phyloP scores from a whole-genome alignment of 2,797 vertebrate genomes.

The Cryptoblepharus egeriae region DNA sequence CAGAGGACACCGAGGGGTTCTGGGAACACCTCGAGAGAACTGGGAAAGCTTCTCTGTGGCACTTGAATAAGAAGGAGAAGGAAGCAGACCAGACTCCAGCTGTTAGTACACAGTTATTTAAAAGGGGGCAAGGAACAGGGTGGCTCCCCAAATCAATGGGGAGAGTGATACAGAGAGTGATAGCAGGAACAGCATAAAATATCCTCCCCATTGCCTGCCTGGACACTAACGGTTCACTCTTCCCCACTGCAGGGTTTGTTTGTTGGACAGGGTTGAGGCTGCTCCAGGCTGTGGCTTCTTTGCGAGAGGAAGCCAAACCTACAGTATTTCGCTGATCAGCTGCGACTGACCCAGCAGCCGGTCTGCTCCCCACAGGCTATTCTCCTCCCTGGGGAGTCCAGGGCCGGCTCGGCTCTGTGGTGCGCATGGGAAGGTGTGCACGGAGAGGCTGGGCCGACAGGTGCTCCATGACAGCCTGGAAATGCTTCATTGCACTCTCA shows the following conservation, averaged over 20 bases:
- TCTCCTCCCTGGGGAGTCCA: not conserved
- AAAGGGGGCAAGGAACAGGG: no score
- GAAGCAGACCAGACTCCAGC: no score
- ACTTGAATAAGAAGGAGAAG: not conserved
- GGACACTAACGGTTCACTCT: not conserved
- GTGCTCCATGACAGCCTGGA: constrained; percentile 57
- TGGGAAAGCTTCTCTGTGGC: not conserved
- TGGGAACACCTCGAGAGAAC: not conserved
- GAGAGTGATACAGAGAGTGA: no score
- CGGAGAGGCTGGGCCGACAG: constrained; percentile 48
- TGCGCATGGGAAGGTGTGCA: constrained; percentile 46
- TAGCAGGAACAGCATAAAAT: not conserved
- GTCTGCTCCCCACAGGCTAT: not conserved
- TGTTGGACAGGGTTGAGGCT: not conserved
- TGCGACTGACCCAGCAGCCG: not conserved
- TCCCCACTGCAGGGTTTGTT: not conserved
- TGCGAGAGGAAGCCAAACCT: not conserved
- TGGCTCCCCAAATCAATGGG: no score
- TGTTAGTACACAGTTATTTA: no score
- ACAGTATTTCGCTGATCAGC: not conserved
- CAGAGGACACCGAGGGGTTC: not conserved
- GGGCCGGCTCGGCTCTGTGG: not conserved
- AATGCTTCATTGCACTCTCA: constrained; percentile 52
- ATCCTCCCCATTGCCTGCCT: no score
- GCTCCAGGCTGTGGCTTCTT: no score